Conservation (phyloP, 2,113 vertebrate genomes). For the Daboia siamensis region DNA sequence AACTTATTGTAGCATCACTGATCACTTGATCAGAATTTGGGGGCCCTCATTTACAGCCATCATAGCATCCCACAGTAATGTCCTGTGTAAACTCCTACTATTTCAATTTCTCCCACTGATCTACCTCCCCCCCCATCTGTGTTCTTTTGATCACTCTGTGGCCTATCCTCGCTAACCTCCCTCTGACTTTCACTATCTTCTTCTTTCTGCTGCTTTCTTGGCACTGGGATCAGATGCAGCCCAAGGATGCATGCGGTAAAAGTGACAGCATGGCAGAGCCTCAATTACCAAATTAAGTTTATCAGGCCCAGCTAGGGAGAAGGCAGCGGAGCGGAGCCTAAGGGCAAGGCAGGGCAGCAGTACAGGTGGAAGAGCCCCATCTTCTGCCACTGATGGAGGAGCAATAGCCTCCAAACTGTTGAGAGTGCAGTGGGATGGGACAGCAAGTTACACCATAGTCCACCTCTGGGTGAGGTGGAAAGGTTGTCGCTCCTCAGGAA, state of each 20-base stretch:
- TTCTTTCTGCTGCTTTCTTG: background rate
- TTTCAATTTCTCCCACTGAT: background rate
- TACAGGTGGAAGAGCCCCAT: background rate
- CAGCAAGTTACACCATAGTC: background rate
- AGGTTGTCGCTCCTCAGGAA: background rate
- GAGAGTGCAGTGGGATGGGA: background rate
- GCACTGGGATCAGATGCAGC: background rate
- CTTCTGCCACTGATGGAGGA: background rate
- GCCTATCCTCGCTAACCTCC: too few relatives aligned
- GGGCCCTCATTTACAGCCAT: background rate
- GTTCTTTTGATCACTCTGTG: background rate
- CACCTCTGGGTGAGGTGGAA: background rate
- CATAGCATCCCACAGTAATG: background rate
- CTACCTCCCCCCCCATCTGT: background rate
- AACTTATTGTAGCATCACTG: background rate
- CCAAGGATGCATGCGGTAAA: background rate
- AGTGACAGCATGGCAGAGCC: background rate
- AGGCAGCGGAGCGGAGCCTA: background rate
- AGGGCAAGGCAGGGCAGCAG: background rate
- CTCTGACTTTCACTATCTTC: background rate
- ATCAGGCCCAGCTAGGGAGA: background rate
- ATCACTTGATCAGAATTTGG: background rate
- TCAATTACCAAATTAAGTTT: background rate
- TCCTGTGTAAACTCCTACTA: background rate
- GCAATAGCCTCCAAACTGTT: background rate